Percentiles rank a stretch among this genome's conserved stretches.
These are phyloP conservation scores for Drosophila leontia DNA, from an alignment of 1,140 invertebrate genomes.

Conservation along the genomic window DNA sequence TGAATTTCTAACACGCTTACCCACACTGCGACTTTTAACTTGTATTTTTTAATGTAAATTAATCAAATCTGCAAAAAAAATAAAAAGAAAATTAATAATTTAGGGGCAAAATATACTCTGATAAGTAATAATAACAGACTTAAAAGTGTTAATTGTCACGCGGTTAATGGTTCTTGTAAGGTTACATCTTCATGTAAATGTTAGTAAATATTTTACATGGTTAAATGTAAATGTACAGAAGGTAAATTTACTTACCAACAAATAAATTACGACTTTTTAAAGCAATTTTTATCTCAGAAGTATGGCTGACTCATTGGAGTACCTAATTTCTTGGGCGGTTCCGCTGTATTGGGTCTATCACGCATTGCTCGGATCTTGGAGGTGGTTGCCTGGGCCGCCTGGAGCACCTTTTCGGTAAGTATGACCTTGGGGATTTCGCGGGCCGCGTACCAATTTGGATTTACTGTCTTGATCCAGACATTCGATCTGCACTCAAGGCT, in stretches of 20 bases:
- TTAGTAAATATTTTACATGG: neutral
- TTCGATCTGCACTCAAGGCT: slow-evolving; percentile 5
- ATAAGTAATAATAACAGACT: neutral
- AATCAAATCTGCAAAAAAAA: neutral
- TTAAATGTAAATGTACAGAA: neutral
- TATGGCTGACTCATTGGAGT: neutral
- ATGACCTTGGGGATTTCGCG: slow-evolving; percentile 41
- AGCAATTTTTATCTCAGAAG: neutral
- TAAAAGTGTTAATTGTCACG: neutral
- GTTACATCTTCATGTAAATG: neutral
- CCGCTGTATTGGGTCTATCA: neutral
- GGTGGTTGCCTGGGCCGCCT: slow-evolving; percentile 16
- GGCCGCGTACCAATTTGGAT: slow-evolving; percentile 60
- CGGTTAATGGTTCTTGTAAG: too few relatives aligned
- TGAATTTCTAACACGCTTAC: neutral
- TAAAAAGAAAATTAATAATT: too few relatives aligned
- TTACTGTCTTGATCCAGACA: slow-evolving; percentile 49
- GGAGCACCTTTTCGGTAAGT: slow-evolving; percentile 29
- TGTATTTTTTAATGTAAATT: neutral
- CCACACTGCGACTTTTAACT: neutral
- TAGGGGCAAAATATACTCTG: neutral
- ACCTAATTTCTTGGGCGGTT: neutral
- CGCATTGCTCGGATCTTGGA: neutral
- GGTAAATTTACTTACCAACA: neutral
- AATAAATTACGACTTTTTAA: neutral